Evolutionary conservation across 2,113 vertebrate species (phyloP).

Genomic region (Ptilorrhoa leucosticta): DNA sequence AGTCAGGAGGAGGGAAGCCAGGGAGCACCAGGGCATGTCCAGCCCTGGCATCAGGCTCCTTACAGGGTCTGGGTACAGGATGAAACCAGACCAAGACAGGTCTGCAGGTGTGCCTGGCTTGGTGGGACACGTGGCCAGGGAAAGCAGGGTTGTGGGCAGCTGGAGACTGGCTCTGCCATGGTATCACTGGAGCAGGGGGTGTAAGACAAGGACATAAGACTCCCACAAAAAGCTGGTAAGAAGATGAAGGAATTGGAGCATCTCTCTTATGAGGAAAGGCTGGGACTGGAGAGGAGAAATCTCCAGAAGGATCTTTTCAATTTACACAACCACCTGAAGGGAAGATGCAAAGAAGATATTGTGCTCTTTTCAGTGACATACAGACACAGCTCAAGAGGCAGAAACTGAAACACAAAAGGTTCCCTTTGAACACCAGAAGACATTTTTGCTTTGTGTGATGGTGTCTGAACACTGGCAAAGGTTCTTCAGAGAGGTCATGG

Average conservation of each 20-base stretch:
- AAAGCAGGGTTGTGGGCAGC: not conserved
- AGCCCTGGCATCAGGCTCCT: not conserved
- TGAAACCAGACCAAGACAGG: not conserved
- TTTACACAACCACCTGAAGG: not conserved
- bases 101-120: not conserved
- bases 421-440: not conserved
- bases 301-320: not conserved
- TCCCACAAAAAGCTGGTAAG: not conserved
- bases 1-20: not conserved
- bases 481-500: not conserved
- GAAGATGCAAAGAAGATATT: not conserved
- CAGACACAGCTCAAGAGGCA: not conserved
- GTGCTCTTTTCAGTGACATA: not conserved
- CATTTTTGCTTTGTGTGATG: not conserved
- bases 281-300: not conserved
- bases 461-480: not conserved
- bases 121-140: accelerated
- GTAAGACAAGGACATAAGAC: accelerated
- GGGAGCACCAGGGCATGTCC: accelerated
- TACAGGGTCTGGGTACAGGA: accelerated
- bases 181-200: accelerated
- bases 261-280: not conserved
- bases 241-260: not conserved
- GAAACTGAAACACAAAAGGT: not conserved
- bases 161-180: not conserved